Conservation (phyloP, 2,888 invertebrate genomes). For the Acanthosepion lycidas region DNA sequence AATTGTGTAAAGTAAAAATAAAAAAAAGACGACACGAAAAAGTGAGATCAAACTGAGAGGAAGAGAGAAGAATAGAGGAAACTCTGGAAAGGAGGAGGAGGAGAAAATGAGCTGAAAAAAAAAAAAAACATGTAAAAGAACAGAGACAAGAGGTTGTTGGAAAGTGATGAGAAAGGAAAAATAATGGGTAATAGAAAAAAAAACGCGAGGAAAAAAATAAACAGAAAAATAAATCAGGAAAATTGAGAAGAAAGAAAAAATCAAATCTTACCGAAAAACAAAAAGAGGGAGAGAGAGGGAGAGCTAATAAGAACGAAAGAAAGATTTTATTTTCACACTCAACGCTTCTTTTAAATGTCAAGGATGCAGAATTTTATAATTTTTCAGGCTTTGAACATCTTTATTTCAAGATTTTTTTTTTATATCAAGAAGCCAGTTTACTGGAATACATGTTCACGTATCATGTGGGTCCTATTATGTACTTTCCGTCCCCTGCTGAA, state of each 20-base stretch:
- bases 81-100: neutral
- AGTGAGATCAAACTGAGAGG: neutral
- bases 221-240: neutral
- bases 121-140: neutral
- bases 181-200: neutral
- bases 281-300: neutral
- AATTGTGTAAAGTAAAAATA: neutral
- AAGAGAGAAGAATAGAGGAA: neutral
- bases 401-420: neutral
- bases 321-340: neutral
- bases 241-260: neutral
- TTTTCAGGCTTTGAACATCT: neutral
- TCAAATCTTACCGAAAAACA: neutral
- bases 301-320: neutral
- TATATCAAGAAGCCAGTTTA: neutral
- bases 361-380: neutral
- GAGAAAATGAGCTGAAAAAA: neutral
- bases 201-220: too few relatives aligned
- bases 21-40: neutral
- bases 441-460: neutral
- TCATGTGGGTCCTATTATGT: neutral
- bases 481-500: neutral
- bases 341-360: neutral
- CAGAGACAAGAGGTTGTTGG: neutral
- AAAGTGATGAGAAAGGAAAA: neutral